Evolutionary conservation across 2,797 vertebrate species (phyloP).

Genomic region (Poecilia picta): DNA sequence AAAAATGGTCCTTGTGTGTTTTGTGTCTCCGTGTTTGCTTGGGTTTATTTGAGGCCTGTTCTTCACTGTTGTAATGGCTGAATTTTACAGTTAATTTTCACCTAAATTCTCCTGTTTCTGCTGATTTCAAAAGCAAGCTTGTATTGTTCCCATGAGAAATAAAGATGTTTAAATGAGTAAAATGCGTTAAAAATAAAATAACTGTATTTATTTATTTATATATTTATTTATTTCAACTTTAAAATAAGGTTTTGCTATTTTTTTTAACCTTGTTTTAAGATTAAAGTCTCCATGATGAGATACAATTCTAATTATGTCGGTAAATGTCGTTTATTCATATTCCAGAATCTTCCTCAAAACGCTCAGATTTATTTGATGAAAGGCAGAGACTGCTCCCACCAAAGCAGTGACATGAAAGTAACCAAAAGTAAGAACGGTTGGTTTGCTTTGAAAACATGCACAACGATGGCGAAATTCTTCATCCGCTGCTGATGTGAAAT

Average conservation of each 20-base stretch:
- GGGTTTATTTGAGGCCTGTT: conserved; percentile 32
- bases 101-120: background rate
- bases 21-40: background rate
- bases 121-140: conserved; percentile 16
- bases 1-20: conserved; percentile 38
- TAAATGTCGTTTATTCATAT: background rate
- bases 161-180: background rate
- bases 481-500: conserved; percentile 36
- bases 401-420: conserved; percentile 33
- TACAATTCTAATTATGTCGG: background rate
- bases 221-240: background rate
- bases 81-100: conserved; percentile 27
- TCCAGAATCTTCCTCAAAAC: background rate
- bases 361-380: background rate
- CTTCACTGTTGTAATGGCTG: conserved; percentile 15
- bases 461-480: conserved; percentile 5
- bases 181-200: background rate
- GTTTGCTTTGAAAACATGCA: conserved; percentile 50
- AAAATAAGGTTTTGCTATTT: background rate
- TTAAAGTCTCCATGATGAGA: background rate
- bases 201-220: background rate
- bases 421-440: conserved; percentile 28
- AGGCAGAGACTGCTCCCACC: conserved; percentile 1
- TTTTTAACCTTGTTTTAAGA: background rate
- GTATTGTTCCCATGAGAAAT: conserved; percentile 8